A percentile compares a stretch with the other conserved stretches of the same genome.
These are phyloP conservation scores for Epinotia ramella DNA, from an alignment of 2,888 invertebrate genomes.

Conservation along the genomic window DNA sequence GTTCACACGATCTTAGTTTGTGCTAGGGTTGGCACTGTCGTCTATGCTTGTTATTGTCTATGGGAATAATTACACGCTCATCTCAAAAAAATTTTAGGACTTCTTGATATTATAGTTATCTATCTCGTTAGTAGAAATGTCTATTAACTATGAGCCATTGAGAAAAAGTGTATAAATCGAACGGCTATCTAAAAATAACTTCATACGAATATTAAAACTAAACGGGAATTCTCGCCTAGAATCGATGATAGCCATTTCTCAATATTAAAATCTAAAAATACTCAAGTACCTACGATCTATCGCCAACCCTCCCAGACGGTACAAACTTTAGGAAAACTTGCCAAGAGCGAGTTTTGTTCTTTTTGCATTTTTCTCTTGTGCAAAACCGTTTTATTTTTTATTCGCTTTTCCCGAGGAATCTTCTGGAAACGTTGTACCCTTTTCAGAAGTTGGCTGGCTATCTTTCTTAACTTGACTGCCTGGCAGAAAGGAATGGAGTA, in stretches of 20 bases:
- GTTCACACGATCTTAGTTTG: slow-evolving; percentile 68
- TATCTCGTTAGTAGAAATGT: neutral
- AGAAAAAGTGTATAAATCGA: neutral
- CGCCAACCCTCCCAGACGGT: slow-evolving; percentile 67
- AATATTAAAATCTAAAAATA: slow-evolving; percentile 55
- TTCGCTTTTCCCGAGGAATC: slow-evolving; percentile 71
- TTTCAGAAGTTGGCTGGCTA: slow-evolving; percentile 82
- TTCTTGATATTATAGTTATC: neutral
- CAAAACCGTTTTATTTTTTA: slow-evolving; percentile 66
- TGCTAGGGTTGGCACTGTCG: slow-evolving; percentile 61
- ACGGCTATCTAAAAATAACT: too few relatives aligned
- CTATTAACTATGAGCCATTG: neutral
- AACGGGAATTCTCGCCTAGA: too few relatives aligned
- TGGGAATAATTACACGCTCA: neutral
- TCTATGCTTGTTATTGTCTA: neutral
- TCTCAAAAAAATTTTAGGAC: neutral
- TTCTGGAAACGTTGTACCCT: slow-evolving; percentile 82
- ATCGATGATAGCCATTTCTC: slow-evolving; percentile 45
- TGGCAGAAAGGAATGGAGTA: slow-evolving; percentile 61
- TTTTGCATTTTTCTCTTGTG: slow-evolving; percentile 78
- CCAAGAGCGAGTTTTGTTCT: slow-evolving; percentile 75
- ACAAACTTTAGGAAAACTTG: slow-evolving; percentile 78
- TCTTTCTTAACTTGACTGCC: slow-evolving; percentile 82
- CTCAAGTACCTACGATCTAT: slow-evolving; percentile 44
- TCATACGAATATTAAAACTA: too few relatives aligned